Evolutionary conservation across 92 coral and sea anemone genomes (phyloP).

Genomic region (Pocillopora grandis): DNA sequence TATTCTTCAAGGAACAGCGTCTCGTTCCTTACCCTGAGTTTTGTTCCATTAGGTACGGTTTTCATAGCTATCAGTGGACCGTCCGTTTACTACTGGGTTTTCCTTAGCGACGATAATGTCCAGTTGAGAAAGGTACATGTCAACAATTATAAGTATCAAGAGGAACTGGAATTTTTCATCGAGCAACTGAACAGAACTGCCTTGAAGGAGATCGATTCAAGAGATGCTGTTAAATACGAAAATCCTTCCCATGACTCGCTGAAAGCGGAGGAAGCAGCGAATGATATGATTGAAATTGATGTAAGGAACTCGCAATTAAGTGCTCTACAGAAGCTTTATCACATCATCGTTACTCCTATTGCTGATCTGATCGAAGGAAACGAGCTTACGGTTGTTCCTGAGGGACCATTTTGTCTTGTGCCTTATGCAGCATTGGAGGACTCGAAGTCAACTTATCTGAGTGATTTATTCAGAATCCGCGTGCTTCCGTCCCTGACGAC

Average conservation of each 20-base stretch:
- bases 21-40: background rate
- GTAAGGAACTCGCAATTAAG: background rate
- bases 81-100: background rate
- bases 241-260: background rate
- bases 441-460: too few species aligned
- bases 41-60: background rate
- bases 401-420: background rate
- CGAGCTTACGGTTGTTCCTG: background rate
- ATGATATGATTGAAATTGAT: background rate
- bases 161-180: background rate
- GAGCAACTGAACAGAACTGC: background rate
- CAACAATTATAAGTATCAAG: background rate
- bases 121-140: background rate
- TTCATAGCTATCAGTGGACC: background rate
- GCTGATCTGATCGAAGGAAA: background rate
- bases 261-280: background rate
- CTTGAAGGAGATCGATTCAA: background rate
- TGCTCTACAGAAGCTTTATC: background rate
- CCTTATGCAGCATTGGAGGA: too few species aligned
- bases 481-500: too few species aligned
- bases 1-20: too few species aligned
- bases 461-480: too few species aligned
- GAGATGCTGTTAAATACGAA: background rate
- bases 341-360: background rate
- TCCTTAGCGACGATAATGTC: background rate